Evolutionary conservation across 2,113 vertebrate genomes (phyloP), one percentile per base, ranked within the genome.

Genomic region (Vidua chalybeata): DNA sequence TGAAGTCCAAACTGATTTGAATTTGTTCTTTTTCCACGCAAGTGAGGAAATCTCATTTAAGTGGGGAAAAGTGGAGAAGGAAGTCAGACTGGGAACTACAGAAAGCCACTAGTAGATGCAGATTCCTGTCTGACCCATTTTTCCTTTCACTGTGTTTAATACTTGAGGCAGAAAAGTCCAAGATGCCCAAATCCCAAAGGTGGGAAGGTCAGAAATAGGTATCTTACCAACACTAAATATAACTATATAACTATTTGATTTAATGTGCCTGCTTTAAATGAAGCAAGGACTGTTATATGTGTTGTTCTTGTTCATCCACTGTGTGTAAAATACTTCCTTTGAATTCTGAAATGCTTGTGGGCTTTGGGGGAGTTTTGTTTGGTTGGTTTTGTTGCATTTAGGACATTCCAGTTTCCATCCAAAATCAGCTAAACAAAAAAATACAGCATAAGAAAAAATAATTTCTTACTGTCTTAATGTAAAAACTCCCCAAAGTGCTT

Each of bases 351-450:
- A 84, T 75, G 43, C 27, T 30, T 6, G 2, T 76, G 80, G 49
- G 22, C 54, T 95, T 93, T 41, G 21, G 31, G 28, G 39, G 28
- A 61, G 15, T 79, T 59, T 45, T 51, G 33, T 3, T 81, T 78
- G 27, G 10, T 89, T 84, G 31, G 4, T 18, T 62, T 54, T 63
- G 83, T 81, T 71, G n/a, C 45, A 24, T 87, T 97, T 45, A 80
- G 63, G 72, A 35, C 79, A 96, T 92, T 88, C 75, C 82, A 66
- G 8, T 76, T 93, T 90, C 46, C 23, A 74, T 96, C 88, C 90
- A 95, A 92, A 95, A 84, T 93, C 67, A 92, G 46, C 82, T 67
- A 52, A 88, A 84, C n/a, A 87, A 56, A 93, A 35, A 94, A 63
- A 43, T 55, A 67, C 28, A 55, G 18, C 5, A 3, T 69, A 80